These are phyloP conservation scores for Dissostichus mawsoni DNA, from an alignment of 2,113 vertebrate species.

Conservation along the genomic window DNA sequence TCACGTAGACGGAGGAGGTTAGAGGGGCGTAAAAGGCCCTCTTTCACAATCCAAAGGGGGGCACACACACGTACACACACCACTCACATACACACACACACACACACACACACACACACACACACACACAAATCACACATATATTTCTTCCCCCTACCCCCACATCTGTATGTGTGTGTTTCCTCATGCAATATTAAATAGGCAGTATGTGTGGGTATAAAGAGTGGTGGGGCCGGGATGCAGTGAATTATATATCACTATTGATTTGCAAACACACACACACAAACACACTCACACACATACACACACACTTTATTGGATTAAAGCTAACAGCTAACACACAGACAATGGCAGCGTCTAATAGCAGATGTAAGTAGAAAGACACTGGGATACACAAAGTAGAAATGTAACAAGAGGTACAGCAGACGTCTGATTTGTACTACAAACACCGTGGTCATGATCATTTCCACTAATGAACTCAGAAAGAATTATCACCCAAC, in stretches of 20 bases:
- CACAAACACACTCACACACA: slow-evolving; percentile 23
- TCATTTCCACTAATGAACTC: background rate
- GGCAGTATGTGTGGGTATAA: slow-evolving; percentile 97
- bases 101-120: background rate
- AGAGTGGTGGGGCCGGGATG: slow-evolving; percentile 96
- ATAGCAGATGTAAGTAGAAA: slow-evolving; percentile 37
- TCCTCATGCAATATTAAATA: slow-evolving; percentile 99
- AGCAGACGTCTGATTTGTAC: background rate
- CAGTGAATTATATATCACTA: slow-evolving; percentile 99
- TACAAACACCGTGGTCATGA: background rate
- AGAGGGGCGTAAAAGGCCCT: slow-evolving; percentile 74
- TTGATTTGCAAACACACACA: slow-evolving; percentile 89
- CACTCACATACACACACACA: slow-evolving; percentile 12
- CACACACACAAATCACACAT: slow-evolving; percentile 38
- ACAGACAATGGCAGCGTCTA: slow-evolving; percentile 65
- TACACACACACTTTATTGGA: slow-evolving; percentile 70
- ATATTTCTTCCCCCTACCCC: slow-evolving; percentile 66
- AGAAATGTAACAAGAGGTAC: background rate
- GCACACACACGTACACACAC: too few species aligned
- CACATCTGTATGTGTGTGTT: slow-evolving; percentile 66
- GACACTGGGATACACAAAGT: slow-evolving; percentile 1
- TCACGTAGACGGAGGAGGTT: slow-evolving; percentile 71
- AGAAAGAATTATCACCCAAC: background rate
- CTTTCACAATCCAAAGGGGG: slow-evolving; percentile 66
- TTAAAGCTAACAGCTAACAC: slow-evolving; percentile 72